Evolutionary conservation across 2,797 vertebrate species (phyloP).

Genomic region (Pangasius mekongensis): DNA sequence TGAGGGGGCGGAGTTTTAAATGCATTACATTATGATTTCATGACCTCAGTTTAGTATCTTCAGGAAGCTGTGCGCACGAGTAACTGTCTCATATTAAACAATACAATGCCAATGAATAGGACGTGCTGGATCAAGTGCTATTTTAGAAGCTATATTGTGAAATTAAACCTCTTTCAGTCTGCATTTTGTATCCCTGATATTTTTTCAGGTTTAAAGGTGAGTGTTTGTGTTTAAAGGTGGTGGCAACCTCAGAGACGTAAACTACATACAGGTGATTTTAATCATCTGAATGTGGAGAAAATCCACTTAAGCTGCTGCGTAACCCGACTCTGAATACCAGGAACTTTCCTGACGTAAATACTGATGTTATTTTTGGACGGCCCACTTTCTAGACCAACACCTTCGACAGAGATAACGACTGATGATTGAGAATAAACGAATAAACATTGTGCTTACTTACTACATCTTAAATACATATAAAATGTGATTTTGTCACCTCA

Average conservation of each 20-base stretch:
- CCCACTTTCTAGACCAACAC: too few species aligned
- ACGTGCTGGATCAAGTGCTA: background rate
- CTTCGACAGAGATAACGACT: background rate
- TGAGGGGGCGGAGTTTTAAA: background rate
- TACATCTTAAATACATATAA: background rate
- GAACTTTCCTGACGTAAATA: too few species aligned
- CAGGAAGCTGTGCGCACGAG: background rate
- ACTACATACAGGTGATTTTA: background rate
- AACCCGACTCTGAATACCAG: too few species aligned
- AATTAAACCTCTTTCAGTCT: background rate
- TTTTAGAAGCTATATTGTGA: background rate
- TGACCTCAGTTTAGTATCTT: background rate
- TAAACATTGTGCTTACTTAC: background rate
- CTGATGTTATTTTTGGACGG: too few species aligned
- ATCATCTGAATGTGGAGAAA: too few species aligned
- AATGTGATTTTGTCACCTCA: background rate
- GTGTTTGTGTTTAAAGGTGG: background rate
- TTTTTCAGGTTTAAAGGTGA: background rate
- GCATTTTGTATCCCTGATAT: background rate
- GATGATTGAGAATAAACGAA: background rate
- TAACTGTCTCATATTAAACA: too few species aligned
- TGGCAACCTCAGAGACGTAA: background rate
- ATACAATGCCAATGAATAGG: background rate
- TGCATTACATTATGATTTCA: background rate
- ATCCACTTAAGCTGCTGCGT: too few species aligned